Conservation (phyloP, 2,797 vertebrate species). For the Rallus crepitans region DNA sequence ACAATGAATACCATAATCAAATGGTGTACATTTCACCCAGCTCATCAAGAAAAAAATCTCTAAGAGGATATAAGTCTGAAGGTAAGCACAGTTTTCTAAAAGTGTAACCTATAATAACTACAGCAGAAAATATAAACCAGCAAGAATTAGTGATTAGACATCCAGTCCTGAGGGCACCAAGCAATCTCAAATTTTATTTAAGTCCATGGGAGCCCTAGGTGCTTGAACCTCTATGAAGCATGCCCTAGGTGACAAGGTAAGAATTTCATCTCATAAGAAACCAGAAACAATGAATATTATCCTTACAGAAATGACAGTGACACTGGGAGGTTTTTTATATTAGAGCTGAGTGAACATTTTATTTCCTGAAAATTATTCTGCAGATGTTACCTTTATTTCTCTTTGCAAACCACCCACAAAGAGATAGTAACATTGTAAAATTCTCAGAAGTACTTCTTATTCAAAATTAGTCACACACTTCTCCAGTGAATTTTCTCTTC, state of each 20-base stretch:
- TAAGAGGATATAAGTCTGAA: neutral
- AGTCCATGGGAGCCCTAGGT: neutral
- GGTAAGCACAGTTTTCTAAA: neutral
- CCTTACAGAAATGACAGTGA: neutral
- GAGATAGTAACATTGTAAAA: constrained; percentile 29
- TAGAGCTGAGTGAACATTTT: constrained; percentile 3
- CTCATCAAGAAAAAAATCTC: neutral
- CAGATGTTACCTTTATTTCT: constrained; percentile 20
- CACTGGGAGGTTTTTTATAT: neutral
- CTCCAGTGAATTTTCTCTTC: constrained; percentile 34
- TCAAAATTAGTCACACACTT: constrained; percentile 52
- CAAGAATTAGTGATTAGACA: constrained; percentile 3
- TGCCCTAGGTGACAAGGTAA: neutral
- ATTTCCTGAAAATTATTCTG: constrained; percentile 17
- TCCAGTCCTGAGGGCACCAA: neutral
- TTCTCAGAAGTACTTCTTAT: constrained; percentile 50
- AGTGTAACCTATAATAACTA: neutral
- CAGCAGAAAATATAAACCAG: neutral
- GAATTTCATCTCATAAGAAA: constrained; percentile 14
- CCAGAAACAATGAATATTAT: neutral
- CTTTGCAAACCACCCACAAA: neutral
- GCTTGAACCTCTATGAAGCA: neutral
- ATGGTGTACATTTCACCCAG: neutral
- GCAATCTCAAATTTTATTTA: constrained; percentile 1
- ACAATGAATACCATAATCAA: neutral